Percentiles rank a stretch among this genome's conserved stretches.
Evolutionary conservation across 2,888 invertebrate genomes (phyloP).

Genomic region (Scaptomyza caliginosa): DNA sequence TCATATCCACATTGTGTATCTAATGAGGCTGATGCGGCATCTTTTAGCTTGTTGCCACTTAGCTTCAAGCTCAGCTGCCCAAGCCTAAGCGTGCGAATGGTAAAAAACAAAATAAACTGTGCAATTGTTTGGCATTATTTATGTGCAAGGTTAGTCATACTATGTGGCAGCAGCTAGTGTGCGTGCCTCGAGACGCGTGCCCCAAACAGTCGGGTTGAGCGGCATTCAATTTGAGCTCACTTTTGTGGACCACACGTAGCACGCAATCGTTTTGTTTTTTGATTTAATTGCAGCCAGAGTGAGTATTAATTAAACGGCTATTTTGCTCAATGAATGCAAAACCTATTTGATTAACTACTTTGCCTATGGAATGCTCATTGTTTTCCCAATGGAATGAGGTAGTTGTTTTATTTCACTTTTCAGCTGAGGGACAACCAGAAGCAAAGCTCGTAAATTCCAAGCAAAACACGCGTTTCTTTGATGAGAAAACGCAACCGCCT

Average conservation of each 20-base stretch:
- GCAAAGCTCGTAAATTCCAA: slow-evolving; percentile 7
- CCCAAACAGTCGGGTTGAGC: slow-evolving; percentile 7
- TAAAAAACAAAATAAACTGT: slow-evolving; percentile 27
- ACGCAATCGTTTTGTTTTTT: slow-evolving; percentile 37
- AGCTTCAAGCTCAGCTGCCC: slow-evolving; percentile 13
- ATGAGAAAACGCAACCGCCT: slow-evolving; percentile 8
- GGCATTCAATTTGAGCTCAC: slow-evolving; percentile 9
- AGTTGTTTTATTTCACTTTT: no score
- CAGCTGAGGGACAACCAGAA: slow-evolving; percentile 44
- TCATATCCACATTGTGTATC: slow-evolving; percentile 9
- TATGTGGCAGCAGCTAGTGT: slow-evolving; percentile 7
- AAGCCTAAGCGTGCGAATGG: slow-evolving; percentile 32
- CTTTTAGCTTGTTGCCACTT: slow-evolving; percentile 29
- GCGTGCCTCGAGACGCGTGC: slow-evolving; percentile 50
- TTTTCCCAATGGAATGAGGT: slow-evolving; percentile 45
- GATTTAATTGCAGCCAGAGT: slow-evolving; percentile 37
- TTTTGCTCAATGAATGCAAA: slow-evolving; percentile 15
- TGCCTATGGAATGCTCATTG: slow-evolving; percentile 28
- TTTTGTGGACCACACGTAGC: slow-evolving; percentile 20
- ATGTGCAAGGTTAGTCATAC: slow-evolving; percentile 51
- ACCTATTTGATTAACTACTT: slow-evolving; percentile 4
- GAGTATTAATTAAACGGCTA: slow-evolving; percentile 28
- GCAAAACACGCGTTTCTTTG: slow-evolving; percentile 1
- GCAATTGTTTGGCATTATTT: slow-evolving; percentile 23
- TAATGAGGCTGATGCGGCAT: slow-evolving; percentile 54